These are phyloP conservation scores for Troides aeacus DNA, from an alignment of 2,888 invertebrate species.

Conservation along the genomic window DNA sequence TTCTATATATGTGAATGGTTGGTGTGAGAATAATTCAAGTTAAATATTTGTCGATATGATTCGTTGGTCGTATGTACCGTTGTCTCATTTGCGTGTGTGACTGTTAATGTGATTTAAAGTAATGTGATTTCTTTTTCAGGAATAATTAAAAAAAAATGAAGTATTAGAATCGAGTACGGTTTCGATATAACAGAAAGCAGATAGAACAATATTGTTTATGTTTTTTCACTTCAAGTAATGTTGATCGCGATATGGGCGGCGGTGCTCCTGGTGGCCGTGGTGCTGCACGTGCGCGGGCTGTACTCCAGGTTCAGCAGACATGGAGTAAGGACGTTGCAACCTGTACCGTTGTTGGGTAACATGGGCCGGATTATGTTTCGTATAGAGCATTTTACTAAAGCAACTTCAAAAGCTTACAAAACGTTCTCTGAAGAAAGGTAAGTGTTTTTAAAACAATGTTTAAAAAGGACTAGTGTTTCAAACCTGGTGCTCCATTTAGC, in stretches of 20 bases:
- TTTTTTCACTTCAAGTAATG: constrained; percentile 33
- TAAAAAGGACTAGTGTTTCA: too few species aligned
- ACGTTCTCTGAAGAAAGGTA: constrained; percentile 47
- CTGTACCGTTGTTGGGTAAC: constrained; percentile 47
- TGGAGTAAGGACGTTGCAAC: constrained; percentile 43
- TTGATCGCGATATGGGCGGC: constrained; percentile 41
- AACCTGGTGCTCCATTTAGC: too few species aligned
- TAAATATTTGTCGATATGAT: too few species aligned
- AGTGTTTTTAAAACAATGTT: neutral
- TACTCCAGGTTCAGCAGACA: constrained; percentile 43
- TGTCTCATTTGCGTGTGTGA: too few species aligned
- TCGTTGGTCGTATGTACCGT: too few species aligned
- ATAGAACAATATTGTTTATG: neutral
- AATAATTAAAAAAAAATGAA: neutral
- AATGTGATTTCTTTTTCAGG: neutral
- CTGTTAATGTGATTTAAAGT: too few species aligned
- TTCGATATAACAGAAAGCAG: too few species aligned
- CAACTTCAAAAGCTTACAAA: constrained; percentile 39
- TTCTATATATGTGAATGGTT: too few species aligned
- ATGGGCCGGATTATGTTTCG: constrained; percentile 36
- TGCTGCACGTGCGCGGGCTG: constrained; percentile 38
- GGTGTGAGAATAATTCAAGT: too few species aligned
- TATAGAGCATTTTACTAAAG: constrained; percentile 37
- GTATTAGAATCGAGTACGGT: too few species aligned
- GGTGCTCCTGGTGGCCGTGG: constrained; percentile 36